Conservation (phyloP, 2,113 vertebrate genomes). For the Ivindomyrus marchei region DNA sequence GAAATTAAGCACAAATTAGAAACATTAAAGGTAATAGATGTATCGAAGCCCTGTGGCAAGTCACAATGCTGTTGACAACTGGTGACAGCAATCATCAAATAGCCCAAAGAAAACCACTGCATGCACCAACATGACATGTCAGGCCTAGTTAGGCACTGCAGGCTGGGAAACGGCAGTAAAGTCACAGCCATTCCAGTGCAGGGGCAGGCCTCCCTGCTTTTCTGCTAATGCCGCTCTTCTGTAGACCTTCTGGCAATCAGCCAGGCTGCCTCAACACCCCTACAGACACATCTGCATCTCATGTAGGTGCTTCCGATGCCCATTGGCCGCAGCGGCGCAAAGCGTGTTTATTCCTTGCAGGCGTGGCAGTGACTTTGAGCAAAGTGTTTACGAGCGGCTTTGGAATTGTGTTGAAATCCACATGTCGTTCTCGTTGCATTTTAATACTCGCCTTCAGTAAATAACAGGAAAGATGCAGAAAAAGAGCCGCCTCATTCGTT, state of each 20-base stretch:
- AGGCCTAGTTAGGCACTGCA: background rate
- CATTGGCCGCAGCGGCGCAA: background rate
- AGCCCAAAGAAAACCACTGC: background rate
- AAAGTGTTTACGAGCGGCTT: background rate
- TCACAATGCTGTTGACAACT: background rate
- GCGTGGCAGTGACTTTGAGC: background rate
- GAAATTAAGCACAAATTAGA: background rate
- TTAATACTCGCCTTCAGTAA: background rate
- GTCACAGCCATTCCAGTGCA: background rate
- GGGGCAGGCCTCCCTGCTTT: background rate
- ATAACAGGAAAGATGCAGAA: background rate
- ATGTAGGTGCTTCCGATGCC: background rate
- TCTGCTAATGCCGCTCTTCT: background rate
- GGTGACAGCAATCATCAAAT: background rate
- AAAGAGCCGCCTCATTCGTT: background rate
- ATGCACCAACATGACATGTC: background rate
- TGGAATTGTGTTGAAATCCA: background rate
- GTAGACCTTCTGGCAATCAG: background rate
- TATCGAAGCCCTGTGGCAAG: background rate
- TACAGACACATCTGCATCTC: background rate
- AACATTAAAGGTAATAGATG: conserved; percentile 7
- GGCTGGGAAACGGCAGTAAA: background rate
- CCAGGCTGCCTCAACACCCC: background rate
- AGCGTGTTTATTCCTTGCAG: background rate
- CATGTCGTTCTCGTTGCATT: background rate